phyloP scores from a whole-genome alignment of 2,888 invertebrate genomes.

The Nymphalis polychloros region DNA sequence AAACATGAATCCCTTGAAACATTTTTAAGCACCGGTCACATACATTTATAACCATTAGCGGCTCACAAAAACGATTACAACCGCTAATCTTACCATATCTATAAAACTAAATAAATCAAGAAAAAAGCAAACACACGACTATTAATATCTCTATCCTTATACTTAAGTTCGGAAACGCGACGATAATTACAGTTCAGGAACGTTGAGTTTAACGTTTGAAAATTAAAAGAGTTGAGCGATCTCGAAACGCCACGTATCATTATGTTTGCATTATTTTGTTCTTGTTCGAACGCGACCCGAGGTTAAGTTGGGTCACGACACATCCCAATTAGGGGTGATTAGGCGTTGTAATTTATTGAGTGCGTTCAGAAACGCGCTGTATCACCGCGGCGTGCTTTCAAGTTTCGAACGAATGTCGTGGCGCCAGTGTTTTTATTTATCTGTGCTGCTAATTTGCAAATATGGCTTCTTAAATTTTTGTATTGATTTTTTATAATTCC shows the following conservation, averaged over 20 bases:
- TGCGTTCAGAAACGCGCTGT: conserved; percentile 62
- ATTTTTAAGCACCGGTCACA: conserved; percentile 52
- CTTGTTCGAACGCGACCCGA: conserved; percentile 66
- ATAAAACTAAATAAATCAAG: conserved; percentile 76
- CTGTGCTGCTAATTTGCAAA: conserved; percentile 69
- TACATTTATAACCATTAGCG: conserved; percentile 74
- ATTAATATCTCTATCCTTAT: conserved; percentile 81
- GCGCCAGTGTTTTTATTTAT: conserved; percentile 64
- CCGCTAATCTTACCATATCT: conserved; percentile 72
- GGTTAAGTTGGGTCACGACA: conserved; percentile 80
- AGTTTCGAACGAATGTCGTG: conserved; percentile 49
- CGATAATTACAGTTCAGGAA: conserved; percentile 75
- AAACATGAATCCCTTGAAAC: conserved; percentile 33
- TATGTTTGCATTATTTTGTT: conserved; percentile 78
- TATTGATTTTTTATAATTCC: conserved; percentile 20
- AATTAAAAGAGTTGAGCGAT: conserved; percentile 72
- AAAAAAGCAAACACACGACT: conserved; percentile 74
- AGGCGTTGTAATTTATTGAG: conserved; percentile 78
- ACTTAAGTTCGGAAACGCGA: conserved; percentile 72
- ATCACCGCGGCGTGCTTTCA: conserved; percentile 64
- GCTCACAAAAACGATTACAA: conserved; percentile 66
- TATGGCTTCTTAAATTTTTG: conserved; percentile 52
- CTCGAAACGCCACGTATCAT: conserved; percentile 69
- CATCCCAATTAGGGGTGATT: conserved; percentile 80
- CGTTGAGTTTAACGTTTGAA: conserved; percentile 67